phyloP scores from a whole-genome alignment of 1,140 invertebrate genomes.

The Chironomus tepperi region DNA sequence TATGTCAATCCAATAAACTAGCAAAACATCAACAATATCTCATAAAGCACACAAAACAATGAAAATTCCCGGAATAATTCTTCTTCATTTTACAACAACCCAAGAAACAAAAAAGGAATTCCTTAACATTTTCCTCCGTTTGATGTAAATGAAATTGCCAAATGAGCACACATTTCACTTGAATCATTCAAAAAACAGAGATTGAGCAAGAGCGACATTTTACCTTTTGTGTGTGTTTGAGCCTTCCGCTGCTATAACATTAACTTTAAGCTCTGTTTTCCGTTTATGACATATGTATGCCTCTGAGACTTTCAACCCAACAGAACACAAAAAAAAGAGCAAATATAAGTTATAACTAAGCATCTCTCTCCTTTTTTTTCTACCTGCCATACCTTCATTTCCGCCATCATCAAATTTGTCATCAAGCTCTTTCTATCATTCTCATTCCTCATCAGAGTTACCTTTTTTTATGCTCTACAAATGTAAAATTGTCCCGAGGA shows the following conservation, averaged over 20 bases:
- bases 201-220: not conserved
- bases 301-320: not conserved
- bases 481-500: not conserved
- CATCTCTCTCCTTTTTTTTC: not conserved
- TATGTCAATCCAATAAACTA: too few species aligned
- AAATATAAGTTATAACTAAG: not conserved
- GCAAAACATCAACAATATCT: too few species aligned
- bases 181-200: not conserved
- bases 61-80: too few species aligned
- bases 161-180: not conserved
- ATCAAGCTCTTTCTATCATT: not conserved
- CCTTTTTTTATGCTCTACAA: not conserved
- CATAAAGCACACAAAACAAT: too few species aligned
- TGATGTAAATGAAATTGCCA: slow-evolving; percentile 8
- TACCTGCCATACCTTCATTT: not conserved
- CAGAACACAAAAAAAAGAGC: not conserved
- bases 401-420: not conserved
- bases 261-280: slow-evolving; percentile 1
- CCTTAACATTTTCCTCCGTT: not conserved
- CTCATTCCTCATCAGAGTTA: too few species aligned
- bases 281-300: not conserved
- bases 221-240: not conserved
- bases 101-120: too few species aligned
- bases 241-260: not conserved
- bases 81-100: too few species aligned